These are phyloP conservation scores for Drosophila prosaltans DNA, from an alignment of 1,140 invertebrate genomes.

Conservation along the genomic window DNA sequence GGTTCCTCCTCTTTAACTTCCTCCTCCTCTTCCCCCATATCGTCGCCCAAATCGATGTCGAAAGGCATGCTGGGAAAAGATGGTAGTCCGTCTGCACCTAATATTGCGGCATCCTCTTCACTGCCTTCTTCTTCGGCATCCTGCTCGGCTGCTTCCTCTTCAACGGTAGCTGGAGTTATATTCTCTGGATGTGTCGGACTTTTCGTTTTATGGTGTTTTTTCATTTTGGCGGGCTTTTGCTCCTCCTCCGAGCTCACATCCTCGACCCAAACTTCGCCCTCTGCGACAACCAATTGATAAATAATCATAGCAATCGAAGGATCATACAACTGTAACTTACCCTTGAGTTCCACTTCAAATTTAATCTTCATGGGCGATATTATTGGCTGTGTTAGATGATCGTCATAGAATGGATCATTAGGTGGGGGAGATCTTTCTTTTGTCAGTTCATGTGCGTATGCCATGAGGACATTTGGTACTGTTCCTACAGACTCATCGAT, in stretches of 20 bases:
- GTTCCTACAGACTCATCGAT: slow-evolving; percentile 60
- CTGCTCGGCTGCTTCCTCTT: slow-evolving; percentile 36
- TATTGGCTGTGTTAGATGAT: slow-evolving; percentile 54
- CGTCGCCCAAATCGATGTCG: slow-evolving; percentile 49
- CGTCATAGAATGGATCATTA: slow-evolving; percentile 48
- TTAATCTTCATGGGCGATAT: slow-evolving; percentile 63
- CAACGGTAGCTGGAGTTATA: slow-evolving; percentile 16
- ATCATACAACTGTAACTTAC: slow-evolving; percentile 2
- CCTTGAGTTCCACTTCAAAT: slow-evolving; percentile 64
- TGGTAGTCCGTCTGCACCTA: neutral
- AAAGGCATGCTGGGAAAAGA: slow-evolving; percentile 39
- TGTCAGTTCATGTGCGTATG: slow-evolving; percentile 69
- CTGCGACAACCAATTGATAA: slow-evolving; percentile 15
- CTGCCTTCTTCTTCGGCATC: slow-evolving; percentile 58
- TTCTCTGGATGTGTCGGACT: slow-evolving; percentile 40
- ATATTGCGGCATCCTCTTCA: slow-evolving; percentile 52
- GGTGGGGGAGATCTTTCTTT: slow-evolving; percentile 49
- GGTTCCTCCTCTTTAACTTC: slow-evolving; percentile 48
- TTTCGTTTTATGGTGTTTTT: slow-evolving; percentile 32
- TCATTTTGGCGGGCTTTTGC: slow-evolving; percentile 31
- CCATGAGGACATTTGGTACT: slow-evolving; percentile 64
- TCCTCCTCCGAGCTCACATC: slow-evolving; percentile 71
- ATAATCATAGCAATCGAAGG: slow-evolving; percentile 44
- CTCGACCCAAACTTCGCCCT: slow-evolving; percentile 60
- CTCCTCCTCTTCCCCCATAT: slow-evolving; percentile 52